phyloP scores from a whole-genome alignment of 1,140 invertebrate species.

The Pemphigus obesinymphae region DNA sequence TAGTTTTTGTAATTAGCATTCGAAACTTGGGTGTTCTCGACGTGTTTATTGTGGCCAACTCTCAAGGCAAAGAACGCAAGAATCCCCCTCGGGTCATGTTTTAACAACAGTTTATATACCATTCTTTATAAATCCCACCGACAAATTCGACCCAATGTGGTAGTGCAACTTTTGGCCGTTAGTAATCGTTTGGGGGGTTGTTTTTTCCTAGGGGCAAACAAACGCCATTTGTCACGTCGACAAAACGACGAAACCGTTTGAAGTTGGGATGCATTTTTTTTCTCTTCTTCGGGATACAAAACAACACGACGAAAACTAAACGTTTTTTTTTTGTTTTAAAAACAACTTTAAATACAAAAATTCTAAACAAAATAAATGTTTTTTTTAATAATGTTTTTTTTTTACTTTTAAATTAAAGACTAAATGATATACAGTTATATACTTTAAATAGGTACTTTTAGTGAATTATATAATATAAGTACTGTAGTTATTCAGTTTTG shows the following conservation, averaged over 20 bases:
- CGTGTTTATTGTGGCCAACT: slow-evolving; percentile 32
- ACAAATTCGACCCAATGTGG: slow-evolving; percentile 32
- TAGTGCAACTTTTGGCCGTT: slow-evolving; percentile 31
- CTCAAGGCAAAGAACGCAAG: neutral
- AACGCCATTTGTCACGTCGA: slow-evolving; percentile 38
- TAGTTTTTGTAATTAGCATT: slow-evolving; percentile 35
- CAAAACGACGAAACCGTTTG: slow-evolving; percentile 36
- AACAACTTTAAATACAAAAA: neutral
- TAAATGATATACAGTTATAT: too few relatives aligned
- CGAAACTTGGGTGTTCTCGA: slow-evolving; percentile 1
- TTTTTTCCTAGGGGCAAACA: slow-evolving; percentile 4
- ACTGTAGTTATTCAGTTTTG: too few relatives aligned
- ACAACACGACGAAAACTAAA: slow-evolving; percentile 12
- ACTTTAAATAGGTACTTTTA: too few relatives aligned
- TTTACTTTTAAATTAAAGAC: neutral
- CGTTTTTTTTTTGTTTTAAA: neutral
- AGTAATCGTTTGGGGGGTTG: slow-evolving; percentile 32
- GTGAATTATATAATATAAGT: too few relatives aligned
- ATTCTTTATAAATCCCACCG: slow-evolving; percentile 33
- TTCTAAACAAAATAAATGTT: neutral
- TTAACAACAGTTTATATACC: slow-evolving; percentile 37
- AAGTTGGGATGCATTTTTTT: neutral
- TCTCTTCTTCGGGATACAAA: neutral
- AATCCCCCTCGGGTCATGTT: slow-evolving; percentile 23
- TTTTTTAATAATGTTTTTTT: neutral